Evolutionary conservation across 92 coral and sea anemone genomes (phyloP), one percentile per base, ranked within the genome.

Genomic region (Metridium senile): DNA sequence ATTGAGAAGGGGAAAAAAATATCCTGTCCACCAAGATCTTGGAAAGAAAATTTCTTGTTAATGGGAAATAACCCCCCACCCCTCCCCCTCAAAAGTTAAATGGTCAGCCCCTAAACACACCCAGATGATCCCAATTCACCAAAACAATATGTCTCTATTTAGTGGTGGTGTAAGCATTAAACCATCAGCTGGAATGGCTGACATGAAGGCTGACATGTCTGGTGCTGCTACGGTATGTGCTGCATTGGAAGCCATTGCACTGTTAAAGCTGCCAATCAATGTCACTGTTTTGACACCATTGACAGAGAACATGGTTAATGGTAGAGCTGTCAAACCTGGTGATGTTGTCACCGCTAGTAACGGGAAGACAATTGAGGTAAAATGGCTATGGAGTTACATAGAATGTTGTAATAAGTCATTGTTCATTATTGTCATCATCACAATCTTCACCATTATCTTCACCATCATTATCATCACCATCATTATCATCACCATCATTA

Each of bases 161-260:
- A 94, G 98, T 87, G 98, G 98, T 64, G 98, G 98, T 9, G 89
- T 94, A 27, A 89, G 95, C 56, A 87, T 94, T 66, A 94, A 94
- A 72, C 98, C 98, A 0, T 69, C 98, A 4, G 90, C 88, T 16
- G 78, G 85, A 8, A 94, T 94, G 98, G 81, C 88, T 0, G 71
- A 29, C 35, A 94, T 94, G 98, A 94, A 92, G 58, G 98, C 91
- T 2, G 98, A 94, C 76, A 94, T 94, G 99, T 95, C 96, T 26
- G 99, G 99, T n/a, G 99, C 97, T 25, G 99, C 99, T 3, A 83
- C 96, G 10, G 97, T 92, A 29, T 85, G 90, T 63, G 95, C 87
- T 26, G 95, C 95, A 6, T 59, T 95, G 84, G 97, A 89, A 81
- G 93, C 96, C 58, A 92, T 95, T 81, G 89, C 87, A 63, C 81